Conservation (phyloP, 2,113 vertebrate species). For the Ginglymostoma cirratum region DNA sequence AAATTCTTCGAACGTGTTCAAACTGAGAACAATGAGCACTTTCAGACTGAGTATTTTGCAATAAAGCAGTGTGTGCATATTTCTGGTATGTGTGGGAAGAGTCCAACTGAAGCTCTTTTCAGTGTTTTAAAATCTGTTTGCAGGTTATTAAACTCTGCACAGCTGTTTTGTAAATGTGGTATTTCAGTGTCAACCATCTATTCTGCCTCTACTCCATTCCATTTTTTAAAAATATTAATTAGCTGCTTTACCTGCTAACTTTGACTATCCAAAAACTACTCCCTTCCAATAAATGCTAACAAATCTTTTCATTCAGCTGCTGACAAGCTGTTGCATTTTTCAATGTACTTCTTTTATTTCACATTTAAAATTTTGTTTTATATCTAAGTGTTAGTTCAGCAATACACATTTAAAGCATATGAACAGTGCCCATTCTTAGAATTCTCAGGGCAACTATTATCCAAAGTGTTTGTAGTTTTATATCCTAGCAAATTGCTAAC, state of each 20-base stretch:
- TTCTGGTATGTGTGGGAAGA: not conserved
- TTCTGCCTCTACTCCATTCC: not conserved
- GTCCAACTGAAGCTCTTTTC: not conserved
- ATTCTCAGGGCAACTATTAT: not conserved
- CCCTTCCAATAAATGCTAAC: not conserved
- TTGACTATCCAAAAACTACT: not conserved
- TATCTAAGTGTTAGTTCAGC: not conserved
- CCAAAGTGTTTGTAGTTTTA: not conserved
- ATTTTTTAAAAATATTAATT: not conserved
- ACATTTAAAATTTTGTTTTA: not conserved
- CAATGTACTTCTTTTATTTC: not conserved
- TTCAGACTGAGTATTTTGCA: slow-evolving; percentile 2
- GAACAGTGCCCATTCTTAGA: not conserved
- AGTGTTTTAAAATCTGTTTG: not conserved
- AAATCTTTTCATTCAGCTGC: not conserved
- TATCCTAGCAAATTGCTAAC: not conserved
- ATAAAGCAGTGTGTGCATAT: not conserved
- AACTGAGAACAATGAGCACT: not conserved
- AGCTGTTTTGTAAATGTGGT: not conserved
- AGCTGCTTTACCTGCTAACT: not conserved
- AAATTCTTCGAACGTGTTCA: not conserved
- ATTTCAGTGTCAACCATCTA: not conserved
- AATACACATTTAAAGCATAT: not conserved
- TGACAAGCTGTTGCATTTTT: not conserved
- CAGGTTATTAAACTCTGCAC: not conserved